Base-by-base conservation (phyloP, 2,888 invertebrate species). In the Cactoblastis cactorum region DNA sequence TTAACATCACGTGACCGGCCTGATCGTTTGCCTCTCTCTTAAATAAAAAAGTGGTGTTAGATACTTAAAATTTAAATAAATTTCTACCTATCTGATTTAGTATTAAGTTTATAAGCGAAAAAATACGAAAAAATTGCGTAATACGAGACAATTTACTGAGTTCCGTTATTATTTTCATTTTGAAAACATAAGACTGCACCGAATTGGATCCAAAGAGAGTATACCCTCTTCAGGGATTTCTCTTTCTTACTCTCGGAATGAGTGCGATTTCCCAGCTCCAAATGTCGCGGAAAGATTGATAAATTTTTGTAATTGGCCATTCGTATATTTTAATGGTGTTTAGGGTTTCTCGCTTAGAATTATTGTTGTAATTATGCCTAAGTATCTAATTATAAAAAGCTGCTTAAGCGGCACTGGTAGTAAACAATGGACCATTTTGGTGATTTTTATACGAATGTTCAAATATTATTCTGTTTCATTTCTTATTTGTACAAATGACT, bases 231-330 rank as follows among this genome's bases (percentile, higher is more conserved):
- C 45, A 52, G 45, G 54, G 53, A 46, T 51, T 58, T 54, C 55
- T 58, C 61, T 58, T 61, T 54, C 47, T 57, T 54, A 50, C 51
- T 51, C 57, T 49, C 46, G 28, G 53, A 59, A 58, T 57, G 54
- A 53, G 49, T 43, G 46, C 51, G 54, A 51, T 51, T 54, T 59
- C 52, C 53, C 53, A 51, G 50, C 53, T 41, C 52, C 63, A 69
- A 74, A 75, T 74, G 77, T 70, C 64, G 58, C 50, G 67, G 69
- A 67, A 63, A 77, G 73, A 76, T 75, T 75, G 75, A 76, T 78
- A 77, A 74, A 70, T 69, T 70, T 69, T 63, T 63, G 70, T 76
- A 75, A 77, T 75, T 72, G 73, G 65, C 66, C 69, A 61, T 63
- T 61, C 45, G 49, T 48, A 51, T 49, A 43, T 54, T 53, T 56